Evolutionary conservation across 1,140 invertebrate species (phyloP).

Genomic region (Dreissena polymorpha): DNA sequence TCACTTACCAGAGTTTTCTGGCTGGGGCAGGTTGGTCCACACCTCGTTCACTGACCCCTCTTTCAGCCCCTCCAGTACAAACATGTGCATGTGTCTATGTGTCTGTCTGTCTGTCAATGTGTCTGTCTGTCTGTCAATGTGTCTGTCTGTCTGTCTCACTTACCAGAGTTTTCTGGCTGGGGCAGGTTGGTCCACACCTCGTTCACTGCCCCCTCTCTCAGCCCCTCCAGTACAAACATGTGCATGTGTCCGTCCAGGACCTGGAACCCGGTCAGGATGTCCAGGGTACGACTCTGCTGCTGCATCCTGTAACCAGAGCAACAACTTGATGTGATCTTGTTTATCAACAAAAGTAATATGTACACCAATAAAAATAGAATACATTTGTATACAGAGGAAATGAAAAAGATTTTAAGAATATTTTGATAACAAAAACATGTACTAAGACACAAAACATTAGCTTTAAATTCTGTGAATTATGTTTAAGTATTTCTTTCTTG

Average conservation of each 20-base stretch:
- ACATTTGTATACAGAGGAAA: too few relatives aligned
- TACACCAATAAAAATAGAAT: neutral
- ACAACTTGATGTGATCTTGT: neutral
- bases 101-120: too few relatives aligned
- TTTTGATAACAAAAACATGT: too few relatives aligned
- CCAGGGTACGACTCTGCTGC: constrained; percentile 70
- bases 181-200: constrained; percentile 71
- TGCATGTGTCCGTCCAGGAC: constrained; percentile 76
- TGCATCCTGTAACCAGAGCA: constrained; percentile 68
- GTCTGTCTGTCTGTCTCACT: too few relatives aligned
- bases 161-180: constrained; percentile 68
- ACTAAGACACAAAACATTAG: too few relatives aligned
- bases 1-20: constrained; percentile 69
- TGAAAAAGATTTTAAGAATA: too few relatives aligned
- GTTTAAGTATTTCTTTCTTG: too few relatives aligned
- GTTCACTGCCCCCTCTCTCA: constrained; percentile 69
- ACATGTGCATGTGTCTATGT: too few relatives aligned
- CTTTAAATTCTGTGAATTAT: too few relatives aligned
- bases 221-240: constrained; percentile 78
- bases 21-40: constrained; percentile 69
- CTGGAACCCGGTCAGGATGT: constrained; percentile 79
- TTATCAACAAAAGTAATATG: neutral
- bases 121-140: too few relatives aligned
- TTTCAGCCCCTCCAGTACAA: too few relatives aligned
- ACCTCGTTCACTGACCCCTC: constrained; percentile 67